These are phyloP conservation scores for Hanleya hanleyi DNA, from an alignment of 2,888 invertebrate species.

Conservation along the genomic window DNA sequence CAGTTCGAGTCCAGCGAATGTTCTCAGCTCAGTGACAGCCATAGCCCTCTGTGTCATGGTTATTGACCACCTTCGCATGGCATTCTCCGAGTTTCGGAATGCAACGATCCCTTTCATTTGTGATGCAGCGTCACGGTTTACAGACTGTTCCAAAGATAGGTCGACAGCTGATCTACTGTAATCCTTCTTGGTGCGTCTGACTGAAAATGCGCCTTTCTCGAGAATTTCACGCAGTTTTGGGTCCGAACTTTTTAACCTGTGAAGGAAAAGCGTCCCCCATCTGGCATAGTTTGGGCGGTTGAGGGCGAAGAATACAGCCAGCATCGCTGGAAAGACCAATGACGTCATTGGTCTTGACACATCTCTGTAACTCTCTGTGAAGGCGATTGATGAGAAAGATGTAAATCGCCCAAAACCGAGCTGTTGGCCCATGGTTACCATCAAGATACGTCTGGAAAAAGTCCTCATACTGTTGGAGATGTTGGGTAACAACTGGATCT, in stretches of 20 bases:
- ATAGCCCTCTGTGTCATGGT: conserved; percentile 22
- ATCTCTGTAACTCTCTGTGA: conserved; percentile 12
- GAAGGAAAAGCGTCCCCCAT: conserved; percentile 30
- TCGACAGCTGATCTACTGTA: conserved; percentile 27
- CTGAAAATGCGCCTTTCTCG: conserved; percentile 32
- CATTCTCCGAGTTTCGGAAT: conserved; percentile 25
- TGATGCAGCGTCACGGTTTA: conserved; percentile 27
- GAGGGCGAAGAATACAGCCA: conserved; percentile 19
- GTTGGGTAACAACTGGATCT: background rate
- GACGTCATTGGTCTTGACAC: conserved; percentile 26
- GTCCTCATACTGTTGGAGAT: conserved; percentile 7
- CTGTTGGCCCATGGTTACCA: conserved; percentile 1
- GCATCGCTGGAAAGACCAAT: conserved; percentile 1
- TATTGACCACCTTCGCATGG: conserved; percentile 21
- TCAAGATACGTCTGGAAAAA: background rate
- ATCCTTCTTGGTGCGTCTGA: conserved; percentile 22
- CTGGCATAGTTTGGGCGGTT: conserved; percentile 34
- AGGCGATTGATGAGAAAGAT: conserved; percentile 19
- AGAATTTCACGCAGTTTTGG: conserved; percentile 9
- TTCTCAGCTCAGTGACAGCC: conserved; percentile 24
- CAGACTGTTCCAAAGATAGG: conserved; percentile 24
- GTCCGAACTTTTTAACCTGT: conserved; percentile 10
- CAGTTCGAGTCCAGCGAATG: conserved; percentile 8
- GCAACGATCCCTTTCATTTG: conserved; percentile 17
- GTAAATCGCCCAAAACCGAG: conserved; percentile 14